Conservation (phyloP, 2,888 invertebrate species). For the Cecidostiba fungosa region DNA sequence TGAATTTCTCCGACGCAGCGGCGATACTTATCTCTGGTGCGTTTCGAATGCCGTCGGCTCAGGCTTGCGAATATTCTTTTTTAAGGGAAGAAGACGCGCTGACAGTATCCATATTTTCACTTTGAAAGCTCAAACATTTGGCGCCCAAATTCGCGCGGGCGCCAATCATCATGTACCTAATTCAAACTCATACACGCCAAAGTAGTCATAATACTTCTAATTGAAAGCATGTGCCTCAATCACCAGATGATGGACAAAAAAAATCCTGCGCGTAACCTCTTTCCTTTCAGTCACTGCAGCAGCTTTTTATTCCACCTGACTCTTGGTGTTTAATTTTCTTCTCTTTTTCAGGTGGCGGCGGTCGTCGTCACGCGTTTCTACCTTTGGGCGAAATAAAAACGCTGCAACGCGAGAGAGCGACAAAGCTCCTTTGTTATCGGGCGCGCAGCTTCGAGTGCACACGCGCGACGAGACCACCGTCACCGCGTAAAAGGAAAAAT, state of each 20-base stretch:
- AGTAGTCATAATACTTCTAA: constrained; percentile 74
- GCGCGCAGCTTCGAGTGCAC: background rate
- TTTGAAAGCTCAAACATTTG: constrained; percentile 75
- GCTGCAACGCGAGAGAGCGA: constrained; percentile 23
- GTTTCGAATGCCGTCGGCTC: constrained; percentile 8
- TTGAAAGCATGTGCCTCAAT: constrained; percentile 70
- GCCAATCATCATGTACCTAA: too few species aligned
- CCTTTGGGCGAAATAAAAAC: constrained; percentile 57
- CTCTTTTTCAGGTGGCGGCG: constrained; percentile 50
- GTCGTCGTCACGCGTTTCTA: constrained; percentile 64
- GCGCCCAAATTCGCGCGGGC: constrained; percentile 73
- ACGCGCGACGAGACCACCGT: too few species aligned
- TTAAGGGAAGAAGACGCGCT: too few species aligned
- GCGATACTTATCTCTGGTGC: constrained; percentile 65
- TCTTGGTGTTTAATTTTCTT: constrained; percentile 5
- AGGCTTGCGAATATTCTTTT: constrained; percentile 8
- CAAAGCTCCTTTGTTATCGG: constrained; percentile 21
- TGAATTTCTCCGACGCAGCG: constrained; percentile 38
- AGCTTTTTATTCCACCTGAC: background rate
- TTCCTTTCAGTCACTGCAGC: background rate
- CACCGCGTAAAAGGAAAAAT: background rate
- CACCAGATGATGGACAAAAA: background rate
- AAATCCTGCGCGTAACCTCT: background rate
- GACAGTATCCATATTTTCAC: constrained; percentile 56
- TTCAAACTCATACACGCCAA: constrained; percentile 60